Percentiles rank a stretch among this genome's conserved stretches.
Conservation (phyloP, 2,113 vertebrate species). For the Osmerus eperlanus region DNA sequence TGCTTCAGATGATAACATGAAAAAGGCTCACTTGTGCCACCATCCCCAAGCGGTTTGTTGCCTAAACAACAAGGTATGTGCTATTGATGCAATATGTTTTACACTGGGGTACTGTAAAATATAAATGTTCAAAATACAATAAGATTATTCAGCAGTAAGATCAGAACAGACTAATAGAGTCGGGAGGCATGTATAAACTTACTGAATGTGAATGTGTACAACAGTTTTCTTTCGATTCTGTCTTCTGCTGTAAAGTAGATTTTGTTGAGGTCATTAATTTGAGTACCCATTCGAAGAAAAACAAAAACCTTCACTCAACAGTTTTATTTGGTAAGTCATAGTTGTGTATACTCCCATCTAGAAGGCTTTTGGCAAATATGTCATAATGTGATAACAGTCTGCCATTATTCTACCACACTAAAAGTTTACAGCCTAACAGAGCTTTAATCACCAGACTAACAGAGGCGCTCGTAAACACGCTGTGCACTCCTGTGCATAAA, state of each 20-base stretch:
- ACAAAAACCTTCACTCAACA: no score
- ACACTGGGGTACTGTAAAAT: neutral
- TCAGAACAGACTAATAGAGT: no score
- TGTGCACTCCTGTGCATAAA: slow-evolving; percentile 36
- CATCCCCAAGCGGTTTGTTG: slow-evolving; percentile 11
- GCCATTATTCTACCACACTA: slow-evolving; percentile 57
- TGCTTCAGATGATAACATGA: slow-evolving; percentile 12
- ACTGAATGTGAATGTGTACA: no score
- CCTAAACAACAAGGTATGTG: slow-evolving; percentile 22
- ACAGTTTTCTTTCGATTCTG: no score
- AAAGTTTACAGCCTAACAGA: slow-evolving; percentile 57
- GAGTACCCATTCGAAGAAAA: no score
- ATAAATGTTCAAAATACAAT: no score
- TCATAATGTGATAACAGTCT: slow-evolving; percentile 50
- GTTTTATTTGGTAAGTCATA: no score
- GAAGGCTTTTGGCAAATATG: slow-evolving; percentile 18
- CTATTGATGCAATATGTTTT: slow-evolving; percentile 9
- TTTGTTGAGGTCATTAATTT: no score
- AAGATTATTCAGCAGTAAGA: no score
- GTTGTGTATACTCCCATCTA: no score
- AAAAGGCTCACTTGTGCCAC: slow-evolving; percentile 13
- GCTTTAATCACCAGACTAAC: slow-evolving; percentile 59
- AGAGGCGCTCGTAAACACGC: slow-evolving; percentile 51
- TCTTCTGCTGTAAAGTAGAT: no score
- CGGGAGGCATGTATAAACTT: no score